A percentile compares a stretch with the other conserved stretches of the same genome.
These are phyloP conservation scores for Agelas oroides DNA, from an alignment of 37 sponge, comb jelly and placozoan species.

Conservation along the genomic window DNA sequence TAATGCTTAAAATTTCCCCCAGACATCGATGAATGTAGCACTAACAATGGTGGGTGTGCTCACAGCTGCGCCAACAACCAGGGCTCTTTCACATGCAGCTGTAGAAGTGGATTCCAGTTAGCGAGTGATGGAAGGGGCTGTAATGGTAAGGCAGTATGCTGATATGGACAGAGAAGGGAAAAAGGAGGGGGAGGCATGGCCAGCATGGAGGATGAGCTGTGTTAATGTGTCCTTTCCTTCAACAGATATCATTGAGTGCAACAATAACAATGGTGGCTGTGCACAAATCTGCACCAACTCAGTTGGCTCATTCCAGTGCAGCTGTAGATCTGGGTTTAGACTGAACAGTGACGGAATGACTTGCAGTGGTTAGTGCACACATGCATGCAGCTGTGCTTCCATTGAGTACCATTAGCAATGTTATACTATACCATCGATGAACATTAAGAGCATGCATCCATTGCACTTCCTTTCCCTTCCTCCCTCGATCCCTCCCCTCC, in stretches of 20 bases:
- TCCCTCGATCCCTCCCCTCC: constrained; percentile 13
- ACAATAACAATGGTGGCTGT: constrained; percentile 32
- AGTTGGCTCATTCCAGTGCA: constrained; percentile 34
- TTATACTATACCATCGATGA: too few relatives aligned
- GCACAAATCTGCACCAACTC: constrained; percentile 26
- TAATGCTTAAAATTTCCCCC: too few relatives aligned
- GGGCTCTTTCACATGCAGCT: too few relatives aligned
- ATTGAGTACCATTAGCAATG: too few relatives aligned
- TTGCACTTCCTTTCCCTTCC: not conserved
- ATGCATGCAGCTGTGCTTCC: too few relatives aligned
- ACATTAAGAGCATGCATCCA: too few relatives aligned
- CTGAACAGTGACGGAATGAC: constrained; percentile 12
- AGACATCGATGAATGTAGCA: too few relatives aligned
- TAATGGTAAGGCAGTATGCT: constrained; percentile 36
- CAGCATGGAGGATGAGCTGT: too few relatives aligned
- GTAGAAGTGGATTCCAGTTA: constrained; percentile 32
- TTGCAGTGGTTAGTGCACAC: constrained; percentile 13
- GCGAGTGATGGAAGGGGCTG: constrained; percentile 31
- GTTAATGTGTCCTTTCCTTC: not conserved
- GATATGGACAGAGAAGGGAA: too few relatives aligned
- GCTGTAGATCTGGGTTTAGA: constrained; percentile 34
- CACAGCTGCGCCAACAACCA: too few relatives aligned
- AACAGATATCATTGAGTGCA: constrained; percentile 56
- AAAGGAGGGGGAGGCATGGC: too few relatives aligned
- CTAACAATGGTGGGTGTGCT: too few relatives aligned